Base-by-base conservation (phyloP, 2,113 vertebrate genomes). In the Pachypanchax playfairii region DNA sequence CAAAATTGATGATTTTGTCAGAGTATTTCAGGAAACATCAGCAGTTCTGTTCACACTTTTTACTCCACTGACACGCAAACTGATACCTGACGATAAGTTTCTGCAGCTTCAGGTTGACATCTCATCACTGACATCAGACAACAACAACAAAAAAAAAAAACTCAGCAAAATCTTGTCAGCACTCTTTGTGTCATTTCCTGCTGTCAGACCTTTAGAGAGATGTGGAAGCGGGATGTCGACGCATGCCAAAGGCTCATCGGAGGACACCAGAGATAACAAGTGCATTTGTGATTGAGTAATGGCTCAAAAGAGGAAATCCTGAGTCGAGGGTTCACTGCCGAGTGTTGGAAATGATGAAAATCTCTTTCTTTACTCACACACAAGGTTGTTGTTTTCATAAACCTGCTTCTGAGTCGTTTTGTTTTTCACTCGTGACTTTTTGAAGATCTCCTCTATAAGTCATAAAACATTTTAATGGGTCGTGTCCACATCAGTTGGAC, bases 121-220 rank as follows among this genome's bases (percentile, higher is more conserved):
- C 38, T 39, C 49, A 66, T 62, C 75, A 62, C 22, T 73, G 66
- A 76, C 71, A 61, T 61, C 29, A 69, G 59, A 42, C 25, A 64
- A n/a, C n/a, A n/a, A n/a, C n/a, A n/a, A n/a, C n/a, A 44, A 50
- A 62, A 42, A 59, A 7, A 56, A 8, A 68, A 73, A 64, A 54
- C 59, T 49, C 44, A 6, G 28, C 47, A 59, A 61, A 50, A 13
- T 47, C 55, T 70, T 82, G 28, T 79, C 80, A 72, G 60, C 57
- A 2, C 29, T 11, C 44, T 60, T 43, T 82, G 83, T 73, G 66
- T 88, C 85, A 89, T 89, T 87, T 90, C 82, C 84, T 75, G 59
- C 18, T 24, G 9, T 22, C 28, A 12, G 50, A 35, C 35, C 31
- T 58, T 54, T 41, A 26, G 4, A 49, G 60, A 85, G 52, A 50